These are phyloP conservation scores for Zelostemma sp. DNA, from an alignment of 1,140 invertebrate genomes.

Conservation along the genomic window DNA sequence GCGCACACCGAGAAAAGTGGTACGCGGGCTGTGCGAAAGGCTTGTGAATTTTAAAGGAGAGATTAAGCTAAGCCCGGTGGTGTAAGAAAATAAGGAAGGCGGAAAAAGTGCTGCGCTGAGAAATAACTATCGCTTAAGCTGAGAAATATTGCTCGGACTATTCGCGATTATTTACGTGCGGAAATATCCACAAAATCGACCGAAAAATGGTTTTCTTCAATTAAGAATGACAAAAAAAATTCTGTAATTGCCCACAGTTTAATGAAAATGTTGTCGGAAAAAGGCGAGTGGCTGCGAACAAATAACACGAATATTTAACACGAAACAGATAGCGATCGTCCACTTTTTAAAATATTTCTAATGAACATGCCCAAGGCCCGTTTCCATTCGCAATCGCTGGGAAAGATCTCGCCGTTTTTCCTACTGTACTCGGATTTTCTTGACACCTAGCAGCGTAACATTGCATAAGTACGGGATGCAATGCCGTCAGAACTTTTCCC, in stretches of 20 bases:
- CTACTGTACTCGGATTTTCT: background rate
- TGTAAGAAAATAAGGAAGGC: slow-evolving; percentile 20
- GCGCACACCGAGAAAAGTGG: slow-evolving; percentile 16
- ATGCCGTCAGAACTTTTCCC: background rate
- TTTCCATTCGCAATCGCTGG: slow-evolving; percentile 12
- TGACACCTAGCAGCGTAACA: background rate
- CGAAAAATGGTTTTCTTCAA: too few relatives aligned
- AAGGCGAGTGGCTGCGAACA: too few relatives aligned
- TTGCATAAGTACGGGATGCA: background rate
- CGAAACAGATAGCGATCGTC: slow-evolving; percentile 19
- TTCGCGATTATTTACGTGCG: too few relatives aligned
- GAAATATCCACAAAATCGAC: too few relatives aligned
- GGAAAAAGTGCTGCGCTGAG: slow-evolving; percentile 21
- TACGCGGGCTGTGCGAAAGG: slow-evolving; percentile 18
- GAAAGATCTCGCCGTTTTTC: slow-evolving; percentile 10
- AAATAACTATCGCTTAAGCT: slow-evolving; percentile 32
- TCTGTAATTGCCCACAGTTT: too few relatives aligned
- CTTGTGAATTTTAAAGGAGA: slow-evolving; percentile 41
- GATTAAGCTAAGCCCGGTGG: slow-evolving; percentile 32
- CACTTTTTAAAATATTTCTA: slow-evolving; percentile 14
- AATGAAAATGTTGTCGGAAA: too few relatives aligned
- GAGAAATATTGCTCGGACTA: too few relatives aligned
- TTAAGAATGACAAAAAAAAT: too few relatives aligned
- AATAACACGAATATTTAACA: too few relatives aligned
- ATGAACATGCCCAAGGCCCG: background rate